Conservation (phyloP, 1,140 invertebrate genomes). For the Agrilus planipennis region DNA sequence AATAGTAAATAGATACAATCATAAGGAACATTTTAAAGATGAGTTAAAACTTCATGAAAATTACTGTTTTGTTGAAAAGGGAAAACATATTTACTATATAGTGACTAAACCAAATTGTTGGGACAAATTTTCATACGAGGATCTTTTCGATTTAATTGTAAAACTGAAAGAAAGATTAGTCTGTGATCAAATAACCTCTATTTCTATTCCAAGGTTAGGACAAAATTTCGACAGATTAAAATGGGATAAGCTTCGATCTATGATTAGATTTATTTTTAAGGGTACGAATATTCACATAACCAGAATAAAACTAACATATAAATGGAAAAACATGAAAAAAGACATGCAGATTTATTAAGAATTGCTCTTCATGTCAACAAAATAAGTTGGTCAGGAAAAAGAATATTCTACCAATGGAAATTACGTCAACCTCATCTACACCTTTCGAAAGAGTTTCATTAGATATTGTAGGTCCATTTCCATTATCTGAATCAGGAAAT, state of each 20-base stretch:
- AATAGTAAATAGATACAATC: too few relatives aligned
- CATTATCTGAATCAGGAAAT: conserved; percentile 16
- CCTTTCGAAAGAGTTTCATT: conserved; percentile 23
- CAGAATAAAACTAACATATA: neutral
- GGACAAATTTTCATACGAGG: too few relatives aligned
- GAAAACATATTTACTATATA: too few relatives aligned
- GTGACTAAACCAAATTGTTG: too few relatives aligned
- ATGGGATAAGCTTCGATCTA: neutral
- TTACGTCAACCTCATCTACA: neutral
- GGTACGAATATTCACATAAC: neutral
- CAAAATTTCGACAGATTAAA: neutral
- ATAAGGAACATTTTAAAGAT: too few relatives aligned
- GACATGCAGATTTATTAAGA: conserved; percentile 8
- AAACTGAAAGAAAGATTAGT: neutral
- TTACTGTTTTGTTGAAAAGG: too few relatives aligned
- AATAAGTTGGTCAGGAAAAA: too few relatives aligned
- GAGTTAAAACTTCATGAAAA: too few relatives aligned
- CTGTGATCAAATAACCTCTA: neutral
- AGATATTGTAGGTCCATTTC: conserved; percentile 32
- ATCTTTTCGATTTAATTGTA: neutral
- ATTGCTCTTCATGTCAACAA: too few relatives aligned
- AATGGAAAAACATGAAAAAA: conserved; percentile 4
- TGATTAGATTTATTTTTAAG: too few relatives aligned
- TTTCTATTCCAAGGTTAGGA: neutral
- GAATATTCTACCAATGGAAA: conserved; percentile 11